phyloP scores from a whole-genome alignment of 2,113 vertebrate genomes.

The Emydura subglobosa region DNA sequence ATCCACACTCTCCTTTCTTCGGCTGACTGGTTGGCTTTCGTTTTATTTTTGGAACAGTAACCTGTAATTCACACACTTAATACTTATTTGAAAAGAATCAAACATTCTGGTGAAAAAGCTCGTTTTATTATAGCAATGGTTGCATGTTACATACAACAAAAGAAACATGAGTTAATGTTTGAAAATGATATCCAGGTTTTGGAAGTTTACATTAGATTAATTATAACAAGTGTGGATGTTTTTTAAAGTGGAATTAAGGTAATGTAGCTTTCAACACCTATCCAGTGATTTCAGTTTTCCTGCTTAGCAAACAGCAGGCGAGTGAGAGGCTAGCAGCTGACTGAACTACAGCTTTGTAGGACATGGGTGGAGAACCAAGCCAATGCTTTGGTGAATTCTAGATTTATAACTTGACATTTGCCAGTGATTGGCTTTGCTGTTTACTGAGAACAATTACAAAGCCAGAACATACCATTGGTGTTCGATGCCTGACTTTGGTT shows the following conservation, averaged over 20 bases:
- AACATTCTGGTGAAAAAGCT: not conserved
- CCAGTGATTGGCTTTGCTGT: slow-evolving; percentile 54
- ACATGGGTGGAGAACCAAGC: accelerated
- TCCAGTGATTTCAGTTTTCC: not conserved
- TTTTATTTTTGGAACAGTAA: slow-evolving; percentile 94
- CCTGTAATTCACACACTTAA: slow-evolving; percentile 78
- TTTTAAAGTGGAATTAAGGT: not conserved
- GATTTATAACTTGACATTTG: slow-evolving; percentile 62
- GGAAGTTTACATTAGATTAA: not conserved
- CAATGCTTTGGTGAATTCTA: not conserved
- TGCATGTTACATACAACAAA: not conserved
- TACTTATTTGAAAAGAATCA: not conserved
- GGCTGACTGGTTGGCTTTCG: slow-evolving; percentile 87
- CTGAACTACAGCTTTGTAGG: not conserved
- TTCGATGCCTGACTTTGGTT: slow-evolving; percentile 97
- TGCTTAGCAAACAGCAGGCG: accelerated
- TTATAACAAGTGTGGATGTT: not conserved
- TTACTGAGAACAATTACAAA: slow-evolving; percentile 81
- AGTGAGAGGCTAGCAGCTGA: not conserved
- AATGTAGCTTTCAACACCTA: not conserved
- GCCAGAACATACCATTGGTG: slow-evolving; percentile 95
- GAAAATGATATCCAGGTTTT: not conserved
- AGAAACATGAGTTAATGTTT: not conserved
- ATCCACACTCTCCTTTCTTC: slow-evolving; percentile 91
- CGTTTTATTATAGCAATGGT: not conserved